These are phyloP conservation scores for Ylistrum balloti DNA, from an alignment of 1,140 invertebrate species.

Conservation along the genomic window DNA sequence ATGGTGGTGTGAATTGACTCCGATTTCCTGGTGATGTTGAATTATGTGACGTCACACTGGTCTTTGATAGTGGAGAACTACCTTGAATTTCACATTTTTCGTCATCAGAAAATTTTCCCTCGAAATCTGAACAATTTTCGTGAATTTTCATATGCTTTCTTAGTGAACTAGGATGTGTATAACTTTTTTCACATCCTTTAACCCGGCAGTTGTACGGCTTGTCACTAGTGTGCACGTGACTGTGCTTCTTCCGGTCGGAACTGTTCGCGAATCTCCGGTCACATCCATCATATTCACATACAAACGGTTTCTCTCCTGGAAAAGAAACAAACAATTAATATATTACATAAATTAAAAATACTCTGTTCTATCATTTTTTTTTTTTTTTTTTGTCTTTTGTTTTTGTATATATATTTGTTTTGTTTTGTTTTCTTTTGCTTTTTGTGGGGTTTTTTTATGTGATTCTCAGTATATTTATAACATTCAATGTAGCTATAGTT, in stretches of 20 bases:
- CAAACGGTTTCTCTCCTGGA: constrained; percentile 99
- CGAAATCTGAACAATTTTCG: constrained; percentile 84
- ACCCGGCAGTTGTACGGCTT: constrained; percentile 99
- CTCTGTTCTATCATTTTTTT: too few species aligned
- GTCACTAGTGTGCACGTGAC: constrained; percentile 99
- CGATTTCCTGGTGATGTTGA: constrained; percentile 56
- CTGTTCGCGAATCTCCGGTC: constrained; percentile 99
- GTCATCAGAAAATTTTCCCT: constrained; percentile 78
- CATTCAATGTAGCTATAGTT: too few species aligned
- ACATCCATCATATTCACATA: constrained; percentile 98
- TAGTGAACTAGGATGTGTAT: constrained; percentile 98
- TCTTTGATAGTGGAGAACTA: constrained; percentile 68
- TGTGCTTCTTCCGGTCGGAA: constrained; percentile 99
- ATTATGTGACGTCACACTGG: constrained; percentile 50
- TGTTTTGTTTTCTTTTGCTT: too few species aligned
- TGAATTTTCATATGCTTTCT: constrained; percentile 98
- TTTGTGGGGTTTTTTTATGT: too few species aligned
- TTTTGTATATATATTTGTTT: too few species aligned
- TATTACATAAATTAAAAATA: too few species aligned
- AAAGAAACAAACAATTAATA: constrained; percentile 82
- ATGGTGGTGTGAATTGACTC: constrained; percentile 55
- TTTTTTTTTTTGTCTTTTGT: too few species aligned
- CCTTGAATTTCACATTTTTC: constrained; percentile 69
- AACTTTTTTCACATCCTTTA: constrained; percentile 98
- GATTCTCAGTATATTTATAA: too few species aligned